Base-by-base conservation (phyloP, 2,888 invertebrate species). In the Acrobasis suavella region DNA sequence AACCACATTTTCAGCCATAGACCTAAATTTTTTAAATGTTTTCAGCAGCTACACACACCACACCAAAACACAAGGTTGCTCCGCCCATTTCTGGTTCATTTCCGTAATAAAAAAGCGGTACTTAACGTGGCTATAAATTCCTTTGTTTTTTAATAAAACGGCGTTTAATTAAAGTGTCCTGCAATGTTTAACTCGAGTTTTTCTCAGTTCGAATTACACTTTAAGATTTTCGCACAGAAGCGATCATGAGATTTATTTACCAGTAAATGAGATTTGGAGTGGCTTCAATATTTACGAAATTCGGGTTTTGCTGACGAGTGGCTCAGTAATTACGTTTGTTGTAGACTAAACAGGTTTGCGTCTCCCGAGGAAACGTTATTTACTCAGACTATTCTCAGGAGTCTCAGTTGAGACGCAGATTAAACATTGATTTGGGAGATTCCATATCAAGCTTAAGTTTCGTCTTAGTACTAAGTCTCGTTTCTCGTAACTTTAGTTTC, bases 211-310 rank as follows among this genome's bases (percentile, higher is more conserved):
- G 46, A 10, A 46, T 46, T 46, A 46, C 46, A 14, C 14, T 46
- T 46, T 46, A 14, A 14, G 46, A 3, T 46, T 32, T 14, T 46
- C 14, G 2, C 5, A n/a, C 14, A n/a, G 14, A 46, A 46, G 46
- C 14, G 14, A 46, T 46, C 46, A 46, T 46, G 14, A 46, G n/a
- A 46, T 46, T 46, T 52, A 38, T 54, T 54, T 54, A 38, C 38
- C n/a, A 54, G 54, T n/a, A 54, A 55, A 55, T 55, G 39, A 39
- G 39, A 55, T 55, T 55, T 55, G 39, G 39, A 55, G 54, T 15
- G 54, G 15, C 37, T 54, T 2, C n/a, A 15, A 38, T 39, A 55
- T 55, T 55, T 16, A 55, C 55, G 15, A 55, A 55, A 39, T 39
- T 0, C 39, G 16, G 16, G 15, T 52, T 37, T 55, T 12, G 37